Percentiles rank a stretch among this genome's conserved stretches.
Evolutionary conservation across 2,888 invertebrate genomes (phyloP).

Genomic region (Horisme vitalbata): DNA sequence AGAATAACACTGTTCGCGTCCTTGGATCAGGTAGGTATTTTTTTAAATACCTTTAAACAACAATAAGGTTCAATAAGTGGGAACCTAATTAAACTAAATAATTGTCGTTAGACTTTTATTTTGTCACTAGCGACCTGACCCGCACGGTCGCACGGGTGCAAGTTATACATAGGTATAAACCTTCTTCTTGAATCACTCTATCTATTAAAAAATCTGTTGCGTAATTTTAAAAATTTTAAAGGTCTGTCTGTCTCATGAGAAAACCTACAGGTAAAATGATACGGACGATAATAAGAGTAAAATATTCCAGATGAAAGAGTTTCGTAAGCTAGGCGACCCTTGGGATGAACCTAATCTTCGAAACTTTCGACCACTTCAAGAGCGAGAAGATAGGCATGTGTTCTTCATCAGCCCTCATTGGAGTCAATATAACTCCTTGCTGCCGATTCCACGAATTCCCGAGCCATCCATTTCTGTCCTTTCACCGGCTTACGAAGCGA

Average conservation of each 20-base stretch:
- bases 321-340: constrained; percentile 78
- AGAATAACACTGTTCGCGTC: constrained; percentile 82
- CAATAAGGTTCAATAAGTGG: too few species aligned
- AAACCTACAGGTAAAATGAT: too few species aligned
- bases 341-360: constrained; percentile 74
- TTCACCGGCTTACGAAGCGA: constrained; percentile 56
- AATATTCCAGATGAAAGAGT: constrained; percentile 73
- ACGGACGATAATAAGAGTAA: not conserved
- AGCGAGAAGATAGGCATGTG: constrained; percentile 62
- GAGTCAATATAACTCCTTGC: constrained; percentile 72
- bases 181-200: too few species aligned
- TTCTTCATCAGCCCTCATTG: constrained; percentile 81
- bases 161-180: too few species aligned
- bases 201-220: too few species aligned
- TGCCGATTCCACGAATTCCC: constrained; percentile 66
- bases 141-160: too few species aligned
- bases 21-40: constrained; percentile 80
- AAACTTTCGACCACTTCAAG: constrained; percentile 81
- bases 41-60: too few species aligned
- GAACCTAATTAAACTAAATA: too few species aligned
- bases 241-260: too few species aligned
- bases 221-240: too few species aligned
- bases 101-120: too few species aligned
- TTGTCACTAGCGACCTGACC: too few species aligned
- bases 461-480: constrained; percentile 61